Evolutionary conservation across 92 coral and sea anemone genomes (phyloP), one percentile per base, ranked within the genome.

Genomic region (Blastomussa wellsi): DNA sequence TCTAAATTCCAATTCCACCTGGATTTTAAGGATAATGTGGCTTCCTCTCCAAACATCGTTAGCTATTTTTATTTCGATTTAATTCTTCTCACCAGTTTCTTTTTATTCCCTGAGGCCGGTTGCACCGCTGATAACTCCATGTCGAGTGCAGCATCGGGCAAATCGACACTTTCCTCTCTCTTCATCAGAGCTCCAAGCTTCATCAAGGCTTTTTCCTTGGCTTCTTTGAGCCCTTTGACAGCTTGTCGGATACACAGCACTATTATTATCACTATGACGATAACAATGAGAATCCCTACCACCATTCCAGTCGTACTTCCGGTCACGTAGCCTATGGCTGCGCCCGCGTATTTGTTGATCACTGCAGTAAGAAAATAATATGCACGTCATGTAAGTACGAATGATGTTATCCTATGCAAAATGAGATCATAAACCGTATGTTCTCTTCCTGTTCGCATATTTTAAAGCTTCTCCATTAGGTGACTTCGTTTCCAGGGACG

Each of bases 61-160:
- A n/a, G n/a, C n/a, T n/a, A n/a, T n/a, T n/a, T n/a, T n/a, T n/a
- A n/a, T n/a, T n/a, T n/a, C 49, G 7, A 7, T 39, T 3, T 7
- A 44, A 44, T 13, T 3, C 8, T 24, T n/a, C 76, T 81, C 85
- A 94, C 98, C 89, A 94, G 82, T 85, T 87, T 88, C 82, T 86
- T 90, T 73, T 84, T 90, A 65, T 85, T 75, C 16, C 74, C 85
- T 1, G 94, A 84, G 20, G 86, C 93, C 39, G 98, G 95, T 57
- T 94, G 98, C 14, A 92, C 98, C 32, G 91, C 74, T 20, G 92
- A 82, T 12, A 94, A 89, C 81, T 88, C 90, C 69, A 92, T 65
- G 52, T 92, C 93, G 67, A 93, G 95, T n/a, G 93, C 81, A 16
- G 98, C 95, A 35, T 92, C 90, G 19, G 87, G 87, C 84, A 92